phyloP scores from a whole-genome alignment of 2,113 vertebrate genomes.

The Turdus rufiventris region DNA sequence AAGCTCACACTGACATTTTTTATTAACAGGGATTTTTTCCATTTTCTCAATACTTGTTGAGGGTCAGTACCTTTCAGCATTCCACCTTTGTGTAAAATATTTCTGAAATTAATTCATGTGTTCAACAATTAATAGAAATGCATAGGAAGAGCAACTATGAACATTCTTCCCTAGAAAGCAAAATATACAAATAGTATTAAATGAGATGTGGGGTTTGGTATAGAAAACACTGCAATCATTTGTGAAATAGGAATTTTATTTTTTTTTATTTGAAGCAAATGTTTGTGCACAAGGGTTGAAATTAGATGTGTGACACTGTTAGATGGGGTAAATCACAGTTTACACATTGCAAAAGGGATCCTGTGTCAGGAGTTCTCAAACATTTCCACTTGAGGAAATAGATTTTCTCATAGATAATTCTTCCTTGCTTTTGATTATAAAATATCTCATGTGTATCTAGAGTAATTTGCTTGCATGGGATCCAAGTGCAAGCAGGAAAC shows the following conservation, averaged over 20 bases:
- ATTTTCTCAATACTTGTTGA: not conserved
- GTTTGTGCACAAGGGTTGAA: not conserved
- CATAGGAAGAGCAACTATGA: not conserved
- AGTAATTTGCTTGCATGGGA: conserved; percentile 9
- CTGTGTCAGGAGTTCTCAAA: not conserved
- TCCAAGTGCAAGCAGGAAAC: conserved; percentile 18
- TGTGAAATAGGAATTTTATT: not conserved
- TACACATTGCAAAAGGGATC: not conserved
- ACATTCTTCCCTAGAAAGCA: not conserved
- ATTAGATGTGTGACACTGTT: not conserved
- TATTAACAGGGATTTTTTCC: not conserved
- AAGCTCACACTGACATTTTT: not conserved
- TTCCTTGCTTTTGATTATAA: conserved; percentile 24
- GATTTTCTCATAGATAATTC: conserved; percentile 31
- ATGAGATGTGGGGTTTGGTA: not conserved
- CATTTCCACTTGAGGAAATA: conserved; percentile 8
- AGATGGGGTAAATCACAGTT: not conserved
- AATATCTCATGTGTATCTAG: not conserved
- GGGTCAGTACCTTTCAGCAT: not conserved
- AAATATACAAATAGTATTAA: not conserved
- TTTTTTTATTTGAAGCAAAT: not conserved
- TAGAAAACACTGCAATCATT: not conserved
- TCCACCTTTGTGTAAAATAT: not conserved
- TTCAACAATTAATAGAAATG: not conserved
- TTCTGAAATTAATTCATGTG: not conserved